A percentile compares a stretch with the other conserved stretches of the same genome.
phyloP scores from a whole-genome alignment of 1,140 invertebrate genomes.

The Drosophila nannoptera region DNA sequence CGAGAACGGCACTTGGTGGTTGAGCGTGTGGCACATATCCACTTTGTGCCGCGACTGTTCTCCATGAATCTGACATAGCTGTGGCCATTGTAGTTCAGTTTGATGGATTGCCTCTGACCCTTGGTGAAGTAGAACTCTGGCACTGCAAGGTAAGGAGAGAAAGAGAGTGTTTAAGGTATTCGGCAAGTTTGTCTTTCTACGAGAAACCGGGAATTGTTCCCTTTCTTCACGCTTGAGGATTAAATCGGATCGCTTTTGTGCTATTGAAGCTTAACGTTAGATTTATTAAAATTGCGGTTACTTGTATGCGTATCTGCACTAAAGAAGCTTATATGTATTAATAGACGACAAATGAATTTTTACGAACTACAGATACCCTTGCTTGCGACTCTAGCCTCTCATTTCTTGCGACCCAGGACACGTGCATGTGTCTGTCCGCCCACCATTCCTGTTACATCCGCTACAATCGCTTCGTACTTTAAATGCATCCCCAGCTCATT shows the following conservation, averaged over 20 bases:
- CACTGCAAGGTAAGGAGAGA: slow-evolving; percentile 41
- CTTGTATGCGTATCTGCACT: slow-evolving; percentile 20
- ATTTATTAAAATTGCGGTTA: slow-evolving; percentile 46
- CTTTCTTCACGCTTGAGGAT: not conserved
- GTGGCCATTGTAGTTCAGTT: slow-evolving; percentile 66
- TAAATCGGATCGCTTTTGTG: slow-evolving; percentile 1
- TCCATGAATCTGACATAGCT: slow-evolving; percentile 74
- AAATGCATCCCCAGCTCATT: slow-evolving; percentile 73
- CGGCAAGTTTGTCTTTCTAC: slow-evolving; percentile 25
- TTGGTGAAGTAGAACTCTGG: slow-evolving; percentile 57
- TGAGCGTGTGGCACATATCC: slow-evolving; percentile 74
- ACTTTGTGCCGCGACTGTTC: slow-evolving; percentile 70
- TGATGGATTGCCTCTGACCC: slow-evolving; percentile 69
- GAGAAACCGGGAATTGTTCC: not conserved
- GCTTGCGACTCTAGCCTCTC: not conserved
- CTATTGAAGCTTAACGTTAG: slow-evolving; percentile 15
- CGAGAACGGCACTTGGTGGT: slow-evolving; percentile 73
- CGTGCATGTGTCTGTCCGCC: slow-evolving; percentile 31
- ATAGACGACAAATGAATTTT: slow-evolving; percentile 16
- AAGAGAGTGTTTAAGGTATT: not conserved
- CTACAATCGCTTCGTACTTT: slow-evolving; percentile 77
- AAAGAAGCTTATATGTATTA: slow-evolving; percentile 42
- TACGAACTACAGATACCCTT: slow-evolving; percentile 10
- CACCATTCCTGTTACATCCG: slow-evolving; percentile 69
- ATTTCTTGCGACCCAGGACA: slow-evolving; percentile 55